Conservation (phyloP, 1,140 invertebrate species). For the Meloidogyne chitwoodi region DNA sequence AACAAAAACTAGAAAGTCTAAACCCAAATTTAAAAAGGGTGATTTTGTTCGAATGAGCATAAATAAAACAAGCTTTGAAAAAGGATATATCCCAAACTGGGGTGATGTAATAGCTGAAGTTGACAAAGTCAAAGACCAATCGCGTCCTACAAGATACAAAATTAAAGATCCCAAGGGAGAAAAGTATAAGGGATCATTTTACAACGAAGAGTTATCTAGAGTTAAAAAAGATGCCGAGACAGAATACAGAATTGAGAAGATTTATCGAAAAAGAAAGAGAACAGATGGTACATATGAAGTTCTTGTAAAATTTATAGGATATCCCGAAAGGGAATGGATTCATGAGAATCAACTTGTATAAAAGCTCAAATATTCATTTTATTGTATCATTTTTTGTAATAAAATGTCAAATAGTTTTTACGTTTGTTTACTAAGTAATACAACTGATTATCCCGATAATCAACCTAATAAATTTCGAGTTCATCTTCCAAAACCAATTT, state of each 20-base stretch:
- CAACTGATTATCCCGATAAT: neutral
- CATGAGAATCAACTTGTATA: slow-evolving; percentile 4
- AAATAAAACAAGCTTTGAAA: neutral
- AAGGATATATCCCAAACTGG: slow-evolving; percentile 14
- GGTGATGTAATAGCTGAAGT: neutral
- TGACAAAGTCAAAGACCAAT: slow-evolving; percentile 12
- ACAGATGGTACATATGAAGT: neutral
- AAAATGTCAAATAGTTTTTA: neutral
- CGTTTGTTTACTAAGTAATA: neutral
- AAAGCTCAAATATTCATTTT: neutral
- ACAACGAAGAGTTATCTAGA: neutral
- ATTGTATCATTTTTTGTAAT: neutral
- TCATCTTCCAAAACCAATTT: neutral
- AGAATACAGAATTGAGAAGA: neutral
- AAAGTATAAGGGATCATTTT: neutral
- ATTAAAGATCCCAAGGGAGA: neutral
- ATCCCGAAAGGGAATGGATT: slow-evolving; percentile 7
- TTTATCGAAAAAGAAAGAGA: neutral
- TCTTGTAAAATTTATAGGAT: slow-evolving; percentile 1
- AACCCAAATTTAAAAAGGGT: neutral
- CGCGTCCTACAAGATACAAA: neutral
- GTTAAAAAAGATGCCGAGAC: neutral
- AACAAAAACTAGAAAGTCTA: neutral
- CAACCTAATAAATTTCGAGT: neutral
- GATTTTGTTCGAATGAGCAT: neutral